A percentile compares a stretch with the other conserved stretches of the same genome.
Conservation (phyloP, 2,113 vertebrate genomes). For the Gadus chalcogrammus region DNA sequence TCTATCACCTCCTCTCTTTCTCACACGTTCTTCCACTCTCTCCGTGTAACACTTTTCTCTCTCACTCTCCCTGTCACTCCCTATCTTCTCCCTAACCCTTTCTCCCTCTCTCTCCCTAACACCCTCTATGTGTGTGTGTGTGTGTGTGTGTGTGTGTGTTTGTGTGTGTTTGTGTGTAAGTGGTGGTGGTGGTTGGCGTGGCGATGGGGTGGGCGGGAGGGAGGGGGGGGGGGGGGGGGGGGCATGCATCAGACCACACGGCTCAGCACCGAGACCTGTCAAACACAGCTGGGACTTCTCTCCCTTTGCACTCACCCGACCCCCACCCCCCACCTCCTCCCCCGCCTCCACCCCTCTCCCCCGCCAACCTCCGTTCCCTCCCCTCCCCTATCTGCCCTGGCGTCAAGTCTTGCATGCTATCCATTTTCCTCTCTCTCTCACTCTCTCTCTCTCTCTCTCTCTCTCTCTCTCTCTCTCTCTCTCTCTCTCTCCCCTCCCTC, state of each 20-base stretch:
- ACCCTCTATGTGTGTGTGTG: not conserved
- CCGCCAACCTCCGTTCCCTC: conserved; percentile 20
- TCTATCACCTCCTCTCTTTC: no score
- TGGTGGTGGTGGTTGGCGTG: not conserved
- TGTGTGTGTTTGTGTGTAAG: not conserved
- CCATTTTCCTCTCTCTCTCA: conserved; percentile 33
- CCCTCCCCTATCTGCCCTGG: not conserved
- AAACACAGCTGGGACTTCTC: conserved; percentile 73
- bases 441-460: no score
- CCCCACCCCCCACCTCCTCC: not conserved
- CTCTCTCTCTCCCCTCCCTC: no score
- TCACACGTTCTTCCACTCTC: no score
- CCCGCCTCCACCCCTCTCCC: not conserved
- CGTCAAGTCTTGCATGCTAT: conserved; percentile 14
- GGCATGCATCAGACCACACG: conserved; percentile 66
- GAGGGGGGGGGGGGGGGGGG: not conserved
- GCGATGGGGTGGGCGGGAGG: not conserved
- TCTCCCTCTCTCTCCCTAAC: not conserved
- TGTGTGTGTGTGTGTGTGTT: not conserved
- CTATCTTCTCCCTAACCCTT: no score
- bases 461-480: no score
- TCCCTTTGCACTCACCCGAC: not conserved
- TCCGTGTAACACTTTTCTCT: no score
- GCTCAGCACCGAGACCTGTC: conserved; percentile 68
- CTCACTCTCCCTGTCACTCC: no score